Evolutionary conservation across 2,888 invertebrate species (phyloP), one percentile per base, ranked within the genome.

Genomic region (Hirtodrosophila histrioides): DNA sequence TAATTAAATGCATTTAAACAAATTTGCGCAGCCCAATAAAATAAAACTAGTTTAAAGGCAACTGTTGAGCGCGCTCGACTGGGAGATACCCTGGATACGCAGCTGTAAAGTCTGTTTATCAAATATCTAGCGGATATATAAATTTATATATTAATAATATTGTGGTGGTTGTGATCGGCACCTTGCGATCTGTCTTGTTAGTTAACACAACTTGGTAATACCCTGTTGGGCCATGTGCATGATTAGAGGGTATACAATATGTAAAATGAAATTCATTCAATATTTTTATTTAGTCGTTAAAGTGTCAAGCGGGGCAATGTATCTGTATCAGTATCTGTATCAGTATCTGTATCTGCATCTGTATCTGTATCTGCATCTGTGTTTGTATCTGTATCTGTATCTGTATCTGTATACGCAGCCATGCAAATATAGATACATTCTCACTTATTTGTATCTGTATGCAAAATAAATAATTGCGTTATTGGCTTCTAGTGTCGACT

Each of bases 1-100:
- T 63, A 77, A 80, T 80, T 73, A 84, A 79, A 80, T 61, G 77
- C 55, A 57, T 57, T 69, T 83, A 51, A 75, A 60, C 37, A 31
- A 40, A 56, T 63, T 40, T 51, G 61, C 23, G 27, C 29, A 11
- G n/a, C 5, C 11, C 6, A 8, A 23, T 24, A 24, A 35, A 33
- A 10, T 12, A 11, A 23, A 27, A 27, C 6, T 27, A 27, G 27
- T 27, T 27, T 27, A 31, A 31, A 31, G 3, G 2, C 7, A 1
- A 31, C 8, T 4, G 7, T 31, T 31, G 3, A 3, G 6, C 4
- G 0, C 6, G 31, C 3, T 31, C 31, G 31, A 31, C 31, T 3
- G 11, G n/a, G 0, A 11, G 11, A 3, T 36, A 36, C 11, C 6
- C 36, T 36, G n/a, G n/a, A n/a, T n/a, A n/a, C n/a, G n/a, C n/a